Evolutionary conservation across 2,797 vertebrate genomes (phyloP), one percentile per base, ranked within the genome.

Genomic region (Coendou prehensilis): DNA sequence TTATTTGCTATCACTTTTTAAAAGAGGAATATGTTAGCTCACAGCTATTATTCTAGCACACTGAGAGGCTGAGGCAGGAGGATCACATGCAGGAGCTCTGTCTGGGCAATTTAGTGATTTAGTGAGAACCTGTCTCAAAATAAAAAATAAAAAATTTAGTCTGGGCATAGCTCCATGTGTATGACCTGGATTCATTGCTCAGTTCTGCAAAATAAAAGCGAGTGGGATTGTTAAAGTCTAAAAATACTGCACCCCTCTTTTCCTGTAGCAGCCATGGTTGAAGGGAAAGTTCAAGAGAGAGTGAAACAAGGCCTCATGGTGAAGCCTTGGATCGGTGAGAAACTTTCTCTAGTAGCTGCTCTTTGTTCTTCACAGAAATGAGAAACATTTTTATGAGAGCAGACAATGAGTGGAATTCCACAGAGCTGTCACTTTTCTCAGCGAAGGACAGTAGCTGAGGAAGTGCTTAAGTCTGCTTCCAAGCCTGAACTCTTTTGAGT

Each of bases 371-470:
- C 37, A 75, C 5, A 73, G 61, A 50, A 89, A 61, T 67, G 71
- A 92, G 67, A 93, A 88, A 37, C 18, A 23, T 6, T 45, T 71
- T 88, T 61, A 83, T 52, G 59, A 76, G 91, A 84, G 71, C n/a
- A 61, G 85, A 87, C 73, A 71, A 50, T 76, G 83, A 50, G 64
- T 83, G 37, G 26, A 64, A 26, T 41, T 28, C n/a, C n/a, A 33
- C 64, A 41, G 33, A 69, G 56, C 61, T 86, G 56, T 67, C 26
- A 54, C 67, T 94, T 93, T 94, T 84, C 73, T n/a, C 73, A 73
- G 52, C 69, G 67, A 91, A 89, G 59, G 75, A 54, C 64, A 94
- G 64, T 63, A 56, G 33, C 71, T 4, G 28, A 85, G 69, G 82
- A 87, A 81, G 59, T 78, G 59, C 56, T 96, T 47, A 83, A 81